phyloP scores from a whole-genome alignment of 2,888 invertebrate species.

The Hymenopus coronatus region DNA sequence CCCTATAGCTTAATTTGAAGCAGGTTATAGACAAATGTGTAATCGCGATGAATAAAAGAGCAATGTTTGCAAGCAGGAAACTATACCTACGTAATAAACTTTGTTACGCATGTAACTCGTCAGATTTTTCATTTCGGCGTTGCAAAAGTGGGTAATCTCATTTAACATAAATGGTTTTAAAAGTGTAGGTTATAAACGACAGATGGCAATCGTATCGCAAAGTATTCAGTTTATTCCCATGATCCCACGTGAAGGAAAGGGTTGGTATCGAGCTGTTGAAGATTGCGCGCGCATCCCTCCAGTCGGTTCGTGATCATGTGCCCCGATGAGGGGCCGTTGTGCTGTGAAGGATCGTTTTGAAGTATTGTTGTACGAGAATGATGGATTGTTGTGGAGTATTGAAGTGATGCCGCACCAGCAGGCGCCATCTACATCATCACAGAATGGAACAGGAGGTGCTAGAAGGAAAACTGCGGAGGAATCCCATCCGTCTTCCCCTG shows the following conservation, averaged over 20 bases:
- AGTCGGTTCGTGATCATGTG: background rate
- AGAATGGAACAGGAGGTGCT: constrained; percentile 1
- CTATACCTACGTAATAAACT: too few relatives aligned
- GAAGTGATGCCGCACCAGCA: constrained; percentile 5
- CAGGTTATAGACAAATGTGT: too few relatives aligned
- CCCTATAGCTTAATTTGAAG: too few relatives aligned
- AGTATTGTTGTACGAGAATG: background rate
- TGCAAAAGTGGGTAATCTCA: too few relatives aligned
- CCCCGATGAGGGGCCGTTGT: background rate
- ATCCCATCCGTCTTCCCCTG: background rate
- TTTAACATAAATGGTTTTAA: too few relatives aligned
- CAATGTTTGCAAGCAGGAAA: too few relatives aligned
- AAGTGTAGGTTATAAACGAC: too few relatives aligned
- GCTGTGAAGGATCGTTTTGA: background rate
- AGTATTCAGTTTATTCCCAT: too few relatives aligned
- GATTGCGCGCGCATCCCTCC: background rate
- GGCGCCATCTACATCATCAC: background rate
- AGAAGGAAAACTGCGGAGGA: constrained; percentile 1
- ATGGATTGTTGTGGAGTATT: background rate
- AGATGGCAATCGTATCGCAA: background rate
- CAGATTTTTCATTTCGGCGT: too few relatives aligned
- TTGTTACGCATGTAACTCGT: too few relatives aligned
- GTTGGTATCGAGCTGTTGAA: background rate
- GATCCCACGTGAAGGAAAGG: background rate
- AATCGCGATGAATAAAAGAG: too few relatives aligned